These are phyloP conservation scores for Drosophila obscura DNA, from an alignment of 1,140 invertebrate genomes.

Conservation along the genomic window DNA sequence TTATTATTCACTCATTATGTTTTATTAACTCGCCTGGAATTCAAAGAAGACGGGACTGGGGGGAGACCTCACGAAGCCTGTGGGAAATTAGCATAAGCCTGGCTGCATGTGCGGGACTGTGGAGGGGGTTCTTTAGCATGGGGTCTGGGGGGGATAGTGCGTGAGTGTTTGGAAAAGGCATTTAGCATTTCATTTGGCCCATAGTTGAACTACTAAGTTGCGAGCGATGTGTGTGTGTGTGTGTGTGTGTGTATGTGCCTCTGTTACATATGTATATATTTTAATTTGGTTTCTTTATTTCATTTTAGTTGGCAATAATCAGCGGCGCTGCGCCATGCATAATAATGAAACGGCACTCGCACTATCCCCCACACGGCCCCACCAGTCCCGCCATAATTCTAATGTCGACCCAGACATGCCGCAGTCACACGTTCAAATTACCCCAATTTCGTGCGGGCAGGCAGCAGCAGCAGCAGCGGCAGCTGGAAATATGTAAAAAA, in stretches of 20 bases:
- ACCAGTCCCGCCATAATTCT: slow-evolving; percentile 65
- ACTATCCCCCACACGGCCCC: background rate
- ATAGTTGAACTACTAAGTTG: slow-evolving; percentile 46
- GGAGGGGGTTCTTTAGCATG: background rate
- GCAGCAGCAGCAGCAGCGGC: slow-evolving; percentile 10
- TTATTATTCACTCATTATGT: slow-evolving; percentile 43
- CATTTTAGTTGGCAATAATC: slow-evolving; percentile 83
- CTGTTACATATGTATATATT: slow-evolving; percentile 63
- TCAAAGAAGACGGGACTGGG: background rate
- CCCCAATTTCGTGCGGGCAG: slow-evolving; percentile 78
- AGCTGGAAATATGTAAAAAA: slow-evolving; percentile 69
- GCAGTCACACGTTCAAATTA: slow-evolving; percentile 79
- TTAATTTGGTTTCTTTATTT: slow-evolving; percentile 79
- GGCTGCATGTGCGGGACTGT: slow-evolving; percentile 8
- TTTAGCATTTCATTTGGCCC: slow-evolving; percentile 56
- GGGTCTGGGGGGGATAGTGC: slow-evolving; percentile 5
- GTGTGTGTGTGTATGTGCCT: slow-evolving; percentile 40
- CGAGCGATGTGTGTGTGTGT: slow-evolving; percentile 6
- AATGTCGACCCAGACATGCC: slow-evolving; percentile 60
- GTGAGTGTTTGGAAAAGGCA: slow-evolving; percentile 52
- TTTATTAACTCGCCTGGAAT: slow-evolving; percentile 40
- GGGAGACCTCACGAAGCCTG: slow-evolving; percentile 20
- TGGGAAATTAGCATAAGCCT: slow-evolving; percentile 65
- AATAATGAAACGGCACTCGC: slow-evolving; percentile 53
- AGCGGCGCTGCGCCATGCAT: slow-evolving; percentile 64